phyloP scores from a whole-genome alignment of 2,797 vertebrate genomes.

The Lindbergichthys nudifrons region DNA sequence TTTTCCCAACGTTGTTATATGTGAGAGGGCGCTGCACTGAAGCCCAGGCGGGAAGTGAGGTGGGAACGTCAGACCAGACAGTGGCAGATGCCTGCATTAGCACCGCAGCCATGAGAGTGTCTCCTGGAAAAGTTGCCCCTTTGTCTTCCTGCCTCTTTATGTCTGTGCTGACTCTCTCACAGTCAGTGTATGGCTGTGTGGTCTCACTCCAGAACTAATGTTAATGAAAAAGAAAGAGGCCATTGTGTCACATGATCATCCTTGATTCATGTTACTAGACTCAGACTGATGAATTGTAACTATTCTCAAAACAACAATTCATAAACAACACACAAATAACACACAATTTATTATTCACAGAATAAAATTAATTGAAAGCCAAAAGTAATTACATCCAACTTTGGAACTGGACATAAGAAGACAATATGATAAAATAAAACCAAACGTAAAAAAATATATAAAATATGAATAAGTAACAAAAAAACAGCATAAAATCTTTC shows the following conservation, averaged over 20 bases:
- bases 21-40: slow-evolving; percentile 71
- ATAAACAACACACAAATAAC: not conserved
- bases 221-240: slow-evolving; percentile 24
- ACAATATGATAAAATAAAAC: not conserved
- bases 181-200: slow-evolving; percentile 77
- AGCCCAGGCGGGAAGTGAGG: slow-evolving; percentile 68
- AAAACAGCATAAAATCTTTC: not conserved
- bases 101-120: slow-evolving; percentile 88
- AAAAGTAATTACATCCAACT: not conserved
- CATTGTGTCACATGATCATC: slow-evolving; percentile 14
- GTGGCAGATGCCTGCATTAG: slow-evolving; percentile 96
- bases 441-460: too few relatives aligned
- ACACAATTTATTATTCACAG: not conserved
- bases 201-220: slow-evolving; percentile 85
- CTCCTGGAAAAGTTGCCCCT: slow-evolving; percentile 87
- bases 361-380: not conserved
- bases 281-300: slow-evolving; percentile 1
- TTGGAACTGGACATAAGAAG: not conserved
- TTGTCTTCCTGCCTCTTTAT: slow-evolving; percentile 84
- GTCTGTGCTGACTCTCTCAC: slow-evolving; percentile 70
- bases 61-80: slow-evolving; percentile 84
- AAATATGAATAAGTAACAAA: not conserved
- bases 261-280: slow-evolving; percentile 1
- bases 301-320: not conserved
- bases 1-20: slow-evolving; percentile 87